These are phyloP conservation scores for Cyrtodaria siliqua DNA, from an alignment of 2,888 invertebrate species.

Conservation along the genomic window DNA sequence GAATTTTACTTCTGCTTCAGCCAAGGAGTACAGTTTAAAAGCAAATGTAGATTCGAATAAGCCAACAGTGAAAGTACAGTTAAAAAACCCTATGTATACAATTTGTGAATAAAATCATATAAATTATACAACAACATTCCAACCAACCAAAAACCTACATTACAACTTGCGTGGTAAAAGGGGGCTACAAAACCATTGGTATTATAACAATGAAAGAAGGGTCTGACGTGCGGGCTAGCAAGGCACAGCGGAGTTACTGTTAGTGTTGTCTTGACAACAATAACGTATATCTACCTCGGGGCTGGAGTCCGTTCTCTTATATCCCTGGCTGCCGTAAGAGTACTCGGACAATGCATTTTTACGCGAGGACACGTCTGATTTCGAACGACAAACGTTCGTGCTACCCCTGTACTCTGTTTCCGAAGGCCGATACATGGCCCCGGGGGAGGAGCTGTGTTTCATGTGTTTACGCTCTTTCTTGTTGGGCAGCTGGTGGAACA, in stretches of 20 bases:
- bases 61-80: too few species aligned
- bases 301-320: conserved; percentile 60
- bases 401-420: conserved; percentile 50
- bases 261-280: conserved; percentile 11
- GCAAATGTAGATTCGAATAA: too few species aligned
- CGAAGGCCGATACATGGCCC: conserved; percentile 66
- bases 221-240: not conserved
- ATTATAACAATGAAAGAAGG: not conserved
- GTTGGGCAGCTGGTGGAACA: conserved; percentile 58
- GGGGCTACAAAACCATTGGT: too few species aligned
- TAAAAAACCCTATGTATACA: too few species aligned
- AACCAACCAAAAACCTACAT: too few species aligned
- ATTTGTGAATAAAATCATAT: too few species aligned
- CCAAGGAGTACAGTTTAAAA: too few species aligned
- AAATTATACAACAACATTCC: too few species aligned
- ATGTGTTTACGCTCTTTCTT: conserved; percentile 70
- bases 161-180: too few species aligned
- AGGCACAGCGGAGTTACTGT: not conserved
- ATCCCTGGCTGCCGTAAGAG: conserved; percentile 36
- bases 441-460: conserved; percentile 81
- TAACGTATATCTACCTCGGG: conserved; percentile 53
- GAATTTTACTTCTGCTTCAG: too few species aligned
- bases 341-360: conserved; percentile 59
- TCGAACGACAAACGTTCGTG: conserved; percentile 71
- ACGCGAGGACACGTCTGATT: conserved; percentile 75